Percentiles rank a stretch among this genome's conserved stretches.
Evolutionary conservation across 64 coral and sea anemone species (phyloP).

Genomic region (Pocillopora verrucosa): DNA sequence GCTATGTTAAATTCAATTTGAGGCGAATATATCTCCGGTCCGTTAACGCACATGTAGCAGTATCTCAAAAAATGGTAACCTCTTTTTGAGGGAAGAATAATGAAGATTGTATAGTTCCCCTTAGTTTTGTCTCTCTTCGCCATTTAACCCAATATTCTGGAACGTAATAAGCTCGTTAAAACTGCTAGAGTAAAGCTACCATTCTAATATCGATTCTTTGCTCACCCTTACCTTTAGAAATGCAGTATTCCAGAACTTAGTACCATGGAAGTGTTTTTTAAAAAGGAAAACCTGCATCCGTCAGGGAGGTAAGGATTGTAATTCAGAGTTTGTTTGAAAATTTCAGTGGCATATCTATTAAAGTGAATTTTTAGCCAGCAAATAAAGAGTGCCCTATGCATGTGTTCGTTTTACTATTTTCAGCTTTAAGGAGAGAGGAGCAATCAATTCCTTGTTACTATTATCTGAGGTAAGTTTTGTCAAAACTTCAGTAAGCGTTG

Average conservation of each 20-base stretch:
- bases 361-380: too few species aligned
- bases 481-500: not conserved
- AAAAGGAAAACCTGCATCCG: constrained; percentile 61
- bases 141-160: too few species aligned
- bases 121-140: too few species aligned
- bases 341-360: too few species aligned
- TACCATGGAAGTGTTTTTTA: constrained; percentile 61
- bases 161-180: too few species aligned
- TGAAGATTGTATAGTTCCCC: too few species aligned
- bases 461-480: constrained; percentile 41
- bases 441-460: constrained; percentile 56
- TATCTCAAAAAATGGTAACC: too few species aligned
- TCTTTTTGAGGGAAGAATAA: too few species aligned
- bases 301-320: constrained; percentile 52
- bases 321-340: not conserved
- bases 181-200: too few species aligned
- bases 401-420: not conserved
- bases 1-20: too few species aligned
- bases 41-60: too few species aligned
- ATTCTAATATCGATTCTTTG: not conserved
- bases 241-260: constrained; percentile 30
- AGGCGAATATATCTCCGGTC: too few species aligned
- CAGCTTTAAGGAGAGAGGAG: constrained; percentile 76
- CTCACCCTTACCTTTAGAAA: not conserved
- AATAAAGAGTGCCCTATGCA: not conserved